phyloP scores from a whole-genome alignment of 2,797 vertebrate genomes.

The Macropodus opercularis region DNA sequence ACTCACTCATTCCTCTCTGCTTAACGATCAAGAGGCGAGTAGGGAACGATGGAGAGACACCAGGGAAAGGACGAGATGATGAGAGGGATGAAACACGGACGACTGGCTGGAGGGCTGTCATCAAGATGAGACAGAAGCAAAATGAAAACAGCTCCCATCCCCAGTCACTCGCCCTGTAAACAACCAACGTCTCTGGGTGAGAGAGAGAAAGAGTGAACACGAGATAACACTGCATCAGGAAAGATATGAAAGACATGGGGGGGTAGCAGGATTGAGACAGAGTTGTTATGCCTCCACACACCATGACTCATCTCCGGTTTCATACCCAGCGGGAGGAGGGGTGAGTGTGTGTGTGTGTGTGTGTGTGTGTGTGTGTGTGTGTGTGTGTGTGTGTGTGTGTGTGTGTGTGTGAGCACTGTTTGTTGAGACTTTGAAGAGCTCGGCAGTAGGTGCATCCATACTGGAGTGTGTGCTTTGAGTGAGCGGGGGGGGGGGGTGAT shows the following conservation, averaged over 20 bases:
- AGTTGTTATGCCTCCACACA: slow-evolving; percentile 71
- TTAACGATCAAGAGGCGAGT: slow-evolving; percentile 10
- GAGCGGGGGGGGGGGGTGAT: not conserved
- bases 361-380: slow-evolving; percentile 8
- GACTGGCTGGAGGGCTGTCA: slow-evolving; percentile 23
- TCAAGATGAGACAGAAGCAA: slow-evolving; percentile 21
- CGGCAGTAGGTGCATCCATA: slow-evolving; percentile 19
- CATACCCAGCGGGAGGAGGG: slow-evolving; percentile 60
- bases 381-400: slow-evolving; percentile 6
- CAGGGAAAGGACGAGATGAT: not conserved
- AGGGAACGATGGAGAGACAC: not conserved
- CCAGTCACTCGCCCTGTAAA: slow-evolving; percentile 58
- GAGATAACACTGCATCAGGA: slow-evolving; percentile 53
- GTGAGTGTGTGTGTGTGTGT: slow-evolving; percentile 2
- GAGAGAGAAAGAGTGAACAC: slow-evolving; percentile 35
- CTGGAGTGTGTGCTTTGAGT: slow-evolving; percentile 28
- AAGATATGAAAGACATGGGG: slow-evolving; percentile 42
- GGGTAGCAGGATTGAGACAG: slow-evolving; percentile 30
- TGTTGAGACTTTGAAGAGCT: slow-evolving; percentile 25
- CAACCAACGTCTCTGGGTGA: slow-evolving; percentile 57
- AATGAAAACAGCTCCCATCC: slow-evolving; percentile 46
- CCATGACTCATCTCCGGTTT: slow-evolving; percentile 79
- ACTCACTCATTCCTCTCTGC: not conserved
- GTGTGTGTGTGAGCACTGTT: slow-evolving; percentile 17
- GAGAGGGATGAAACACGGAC: slow-evolving; percentile 16